Evolutionary conservation across 1,140 invertebrate species (phyloP), one percentile per base, ranked within the genome.

Genomic region (Campoletis sonorensis): DNA sequence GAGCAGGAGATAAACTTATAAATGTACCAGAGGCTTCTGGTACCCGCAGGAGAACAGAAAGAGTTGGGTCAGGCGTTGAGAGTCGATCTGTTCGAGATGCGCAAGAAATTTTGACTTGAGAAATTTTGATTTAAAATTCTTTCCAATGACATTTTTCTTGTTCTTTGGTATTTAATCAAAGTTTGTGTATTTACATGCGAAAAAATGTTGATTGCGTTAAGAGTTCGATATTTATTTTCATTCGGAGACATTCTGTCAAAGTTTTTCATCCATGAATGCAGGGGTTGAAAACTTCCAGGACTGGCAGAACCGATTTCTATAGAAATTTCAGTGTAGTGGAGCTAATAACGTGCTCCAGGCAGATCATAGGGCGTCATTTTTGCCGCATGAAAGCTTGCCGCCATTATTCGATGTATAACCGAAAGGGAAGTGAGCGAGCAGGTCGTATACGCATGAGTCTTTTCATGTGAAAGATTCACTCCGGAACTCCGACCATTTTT

Each of bases 41-140:
- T 70, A 33, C 76, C 45, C 33, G 67, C 27, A 76, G 82, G 26
- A 71, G 40, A 78, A 80, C 79, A 83, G 80, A 86, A 86, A 82
- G 82, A 79, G 79, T 45, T 40, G 79, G 80, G 72, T 83, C 80
- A 64, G 78, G 83, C 83, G 81, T 85, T 82, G 79, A 75, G 72
- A 78, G 76, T 79, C 81, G 79, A 68, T 79, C 84, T 73, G 79
- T 68, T 76, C 58, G 21, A 64, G 67, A 13, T 45, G 40, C 79
- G 78, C 58, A 70, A 26, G 51, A 67, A 58, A 37, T 78, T 64
- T 78, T 78, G 33, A 40, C 54, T 26, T n/a, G n/a, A n/a, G n/a
- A n/a, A n/a, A n/a, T n/a, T n/a, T n/a, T n/a, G n/a, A n/a, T n/a
- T n/a, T n/a, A n/a, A n/a, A n/a, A n/a, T n/a, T n/a, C n/a, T n/a